Conservation (phyloP, 2,797 vertebrate species). For the Micromesistius poutassou region DNA sequence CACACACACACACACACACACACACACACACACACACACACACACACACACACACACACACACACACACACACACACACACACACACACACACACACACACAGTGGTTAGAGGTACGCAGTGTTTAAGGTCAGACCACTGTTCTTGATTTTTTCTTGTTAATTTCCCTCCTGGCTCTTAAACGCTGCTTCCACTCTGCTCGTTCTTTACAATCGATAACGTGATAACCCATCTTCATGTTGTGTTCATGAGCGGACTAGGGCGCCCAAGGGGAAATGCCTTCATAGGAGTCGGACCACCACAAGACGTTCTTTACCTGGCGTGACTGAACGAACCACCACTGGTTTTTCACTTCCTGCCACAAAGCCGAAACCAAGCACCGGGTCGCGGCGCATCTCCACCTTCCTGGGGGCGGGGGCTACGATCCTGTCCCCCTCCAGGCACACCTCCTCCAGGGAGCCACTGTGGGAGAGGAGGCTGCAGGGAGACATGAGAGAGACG, state of each 20-base stretch:
- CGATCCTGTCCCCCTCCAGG: slow-evolving; percentile 78
- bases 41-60: no score
- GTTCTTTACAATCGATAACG: not conserved
- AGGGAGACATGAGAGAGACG: slow-evolving; percentile 76
- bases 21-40: not conserved
- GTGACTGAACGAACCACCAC: slow-evolving; percentile 98
- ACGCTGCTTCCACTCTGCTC: not conserved
- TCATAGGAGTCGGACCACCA: slow-evolving; percentile 22
- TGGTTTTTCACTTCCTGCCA: slow-evolving; percentile 98
- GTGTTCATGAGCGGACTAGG: slow-evolving; percentile 19
- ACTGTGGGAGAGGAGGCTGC: no score
- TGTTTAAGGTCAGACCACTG: slow-evolving; percentile 14
- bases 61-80: not conserved
- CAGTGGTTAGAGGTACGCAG: slow-evolving; percentile 31
- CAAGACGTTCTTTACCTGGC: slow-evolving; percentile 74
- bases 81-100: not conserved
- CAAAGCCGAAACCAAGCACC: slow-evolving; percentile 96
- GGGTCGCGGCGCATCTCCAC: slow-evolving; percentile 94
- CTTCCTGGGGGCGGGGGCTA: no score
- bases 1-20: not conserved
- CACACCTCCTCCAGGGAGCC: no score
- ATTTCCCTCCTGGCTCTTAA: not conserved
- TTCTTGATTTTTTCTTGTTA: slow-evolving; percentile 16
- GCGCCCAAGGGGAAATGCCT: slow-evolving; percentile 36
- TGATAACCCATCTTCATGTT: not conserved